These are phyloP conservation scores for Eupsittula cactorum DNA, from an alignment of 2,113 vertebrate species.

Conservation along the genomic window DNA sequence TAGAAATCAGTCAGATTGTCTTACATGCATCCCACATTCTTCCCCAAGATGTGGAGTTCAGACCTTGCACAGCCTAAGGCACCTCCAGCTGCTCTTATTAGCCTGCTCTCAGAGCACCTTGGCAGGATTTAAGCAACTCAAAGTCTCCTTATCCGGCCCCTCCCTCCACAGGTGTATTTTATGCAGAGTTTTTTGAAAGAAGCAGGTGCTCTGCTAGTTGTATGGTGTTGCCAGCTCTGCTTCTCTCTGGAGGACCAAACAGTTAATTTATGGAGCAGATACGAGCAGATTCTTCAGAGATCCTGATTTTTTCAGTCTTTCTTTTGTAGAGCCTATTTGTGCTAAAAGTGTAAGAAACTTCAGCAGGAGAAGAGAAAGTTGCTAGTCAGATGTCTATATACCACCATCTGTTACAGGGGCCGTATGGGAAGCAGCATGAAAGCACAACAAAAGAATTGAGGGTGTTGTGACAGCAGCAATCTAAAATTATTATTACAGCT, in stretches of 20 bases:
- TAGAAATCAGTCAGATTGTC: neutral
- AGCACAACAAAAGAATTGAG: neutral
- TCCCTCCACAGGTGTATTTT: neutral
- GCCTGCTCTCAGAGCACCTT: neutral
- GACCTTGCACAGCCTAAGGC: neutral
- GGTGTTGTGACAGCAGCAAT: neutral
- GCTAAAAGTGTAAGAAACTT: neutral
- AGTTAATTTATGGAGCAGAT: neutral
- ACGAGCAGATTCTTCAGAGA: neutral
- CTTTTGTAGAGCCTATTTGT: neutral
- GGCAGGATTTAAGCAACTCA: neutral
- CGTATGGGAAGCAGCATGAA: neutral
- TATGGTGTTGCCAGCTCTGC: neutral
- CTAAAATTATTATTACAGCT: neutral
- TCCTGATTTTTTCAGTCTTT: neutral
- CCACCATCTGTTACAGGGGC: neutral
- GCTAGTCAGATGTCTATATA: neutral
- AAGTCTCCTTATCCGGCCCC: neutral
- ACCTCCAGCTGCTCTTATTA: neutral
- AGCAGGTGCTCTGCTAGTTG: neutral
- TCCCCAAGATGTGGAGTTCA: too few species aligned
- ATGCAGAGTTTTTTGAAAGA: neutral
- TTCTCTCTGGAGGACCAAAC: neutral
- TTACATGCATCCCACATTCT: neutral
- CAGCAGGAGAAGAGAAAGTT: neutral